Evolutionary conservation across 1,140 invertebrate genomes (phyloP).

Genomic region (Drosophila pectinifera): DNA sequence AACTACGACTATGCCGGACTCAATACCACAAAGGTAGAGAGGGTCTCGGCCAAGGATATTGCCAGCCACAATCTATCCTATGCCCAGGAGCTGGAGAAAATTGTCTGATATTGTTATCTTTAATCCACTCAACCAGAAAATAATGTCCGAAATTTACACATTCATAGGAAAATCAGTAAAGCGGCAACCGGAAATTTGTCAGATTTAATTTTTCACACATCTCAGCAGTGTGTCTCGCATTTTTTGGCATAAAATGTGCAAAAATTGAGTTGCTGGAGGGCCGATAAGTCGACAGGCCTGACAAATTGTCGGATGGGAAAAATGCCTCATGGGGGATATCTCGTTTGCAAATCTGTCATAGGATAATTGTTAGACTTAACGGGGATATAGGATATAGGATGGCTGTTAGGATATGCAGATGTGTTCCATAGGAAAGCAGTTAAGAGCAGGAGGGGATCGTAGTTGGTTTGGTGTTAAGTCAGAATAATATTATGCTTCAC

Average conservation of each 20-base stretch:
- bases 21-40: constrained; percentile 90
- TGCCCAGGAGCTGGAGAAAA: constrained; percentile 99
- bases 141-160: constrained; percentile 28
- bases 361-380: constrained; percentile 46
- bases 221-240: constrained; percentile 27
- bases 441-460: not conserved
- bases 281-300: constrained; percentile 63
- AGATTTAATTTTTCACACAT: constrained; percentile 78
- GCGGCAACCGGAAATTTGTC: constrained; percentile 69
- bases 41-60: constrained; percentile 94
- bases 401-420: constrained; percentile 22
- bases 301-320: constrained; percentile 37
- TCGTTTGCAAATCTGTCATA: constrained; percentile 48
- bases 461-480: not conserved
- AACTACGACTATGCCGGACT: constrained; percentile 91
- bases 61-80: constrained; percentile 97
- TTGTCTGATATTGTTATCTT: constrained; percentile 89
- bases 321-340: constrained; percentile 15
- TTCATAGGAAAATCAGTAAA: constrained; percentile 10
- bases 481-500: not conserved
- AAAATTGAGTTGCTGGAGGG: constrained; percentile 42
- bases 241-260: constrained; percentile 45
- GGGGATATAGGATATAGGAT: constrained; percentile 32
- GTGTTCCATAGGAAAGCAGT: not conserved
- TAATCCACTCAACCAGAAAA: constrained; percentile 64